Base-by-base conservation (phyloP, 2,797 vertebrate species). In the Knipowitschia caucasica region DNA sequence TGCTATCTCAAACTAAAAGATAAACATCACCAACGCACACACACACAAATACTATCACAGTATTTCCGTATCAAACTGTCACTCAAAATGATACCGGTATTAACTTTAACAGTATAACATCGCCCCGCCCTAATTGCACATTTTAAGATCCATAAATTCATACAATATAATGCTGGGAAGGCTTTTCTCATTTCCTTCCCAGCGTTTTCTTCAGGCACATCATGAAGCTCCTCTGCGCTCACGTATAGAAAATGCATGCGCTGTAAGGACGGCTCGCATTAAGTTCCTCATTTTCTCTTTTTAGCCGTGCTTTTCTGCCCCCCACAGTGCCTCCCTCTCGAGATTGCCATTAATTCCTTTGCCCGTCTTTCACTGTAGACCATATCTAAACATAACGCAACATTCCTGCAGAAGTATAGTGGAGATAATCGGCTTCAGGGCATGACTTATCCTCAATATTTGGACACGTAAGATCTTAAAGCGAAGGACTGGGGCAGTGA, bases 301-400 rank as follows among this genome's bases (percentile, higher is more conserved):
- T 74, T 44, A 73, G 60, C 46, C 53, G 39, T 3, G 7, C 56
- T 78, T 75, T 66, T 50, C 59, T 66, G 42, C 23, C 57, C 59
- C 50, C 64, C 35, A 25, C 27, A 35, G 64, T 53, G 45, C 57
- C 11, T 23, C 51, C 53, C 77, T 62, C 73, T 52, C 65, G 75
- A 65, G 73, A 56, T 44, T 21, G 27, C 67, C 58, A 80, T 82
- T 77, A 80, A 80, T 80, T 80, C 72, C 1, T 54, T 65, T 39
- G 44, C 51, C 57, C 62, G 71, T 77, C 73, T 69, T 77, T 69
- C 59, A 77, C 64, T 75, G 79, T 72, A 81, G 75, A 83, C 81
- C 74, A 71, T 63, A 69, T 63, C 66, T 76, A 77, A 82, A 80
- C 73, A 78, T 67, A 65, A 75, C 56, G 62, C 69, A 67, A 59